Percentiles rank a stretch among this genome's conserved stretches.
phyloP scores from a whole-genome alignment of 1,140 invertebrate genomes.

The Elymnias hypermnestra region DNA sequence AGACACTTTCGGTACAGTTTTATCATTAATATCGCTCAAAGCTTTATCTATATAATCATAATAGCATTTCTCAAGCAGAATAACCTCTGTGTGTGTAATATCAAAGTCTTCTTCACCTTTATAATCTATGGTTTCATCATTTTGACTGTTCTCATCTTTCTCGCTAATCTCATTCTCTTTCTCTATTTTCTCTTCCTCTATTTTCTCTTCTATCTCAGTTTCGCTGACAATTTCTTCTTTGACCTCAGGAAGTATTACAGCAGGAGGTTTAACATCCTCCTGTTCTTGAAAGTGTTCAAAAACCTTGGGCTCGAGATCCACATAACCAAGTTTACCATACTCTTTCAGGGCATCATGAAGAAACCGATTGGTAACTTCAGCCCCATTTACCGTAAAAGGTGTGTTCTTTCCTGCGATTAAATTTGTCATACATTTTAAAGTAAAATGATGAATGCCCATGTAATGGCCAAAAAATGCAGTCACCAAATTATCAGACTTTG shows the following conservation, averaged over 20 bases:
- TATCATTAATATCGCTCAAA: slow-evolving; percentile 41
- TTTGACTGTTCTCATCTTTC: slow-evolving; percentile 26
- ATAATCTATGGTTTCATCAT: slow-evolving; percentile 39
- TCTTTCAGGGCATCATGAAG: slow-evolving; percentile 46
- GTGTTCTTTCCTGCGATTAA: slow-evolving; percentile 53
- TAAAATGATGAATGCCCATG: slow-evolving; percentile 67
- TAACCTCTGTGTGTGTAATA: slow-evolving; percentile 56
- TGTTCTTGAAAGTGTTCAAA: slow-evolving; percentile 9
- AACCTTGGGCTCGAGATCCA: slow-evolving; percentile 35
- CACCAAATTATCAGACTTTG: slow-evolving; percentile 34
- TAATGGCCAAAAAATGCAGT: slow-evolving; percentile 59
- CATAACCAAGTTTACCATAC: slow-evolving; percentile 44
- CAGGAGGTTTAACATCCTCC: slow-evolving; percentile 1
- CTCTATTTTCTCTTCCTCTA: slow-evolving; percentile 14
- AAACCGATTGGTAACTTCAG: slow-evolving; percentile 55
- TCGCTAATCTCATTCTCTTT: slow-evolving; percentile 21
- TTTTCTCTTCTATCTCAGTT: slow-evolving; percentile 16
- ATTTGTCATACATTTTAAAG: slow-evolving; percentile 55
- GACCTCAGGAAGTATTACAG: slow-evolving; percentile 34
- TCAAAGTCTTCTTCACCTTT: slow-evolving; percentile 67
- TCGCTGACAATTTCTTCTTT: slow-evolving; percentile 51
- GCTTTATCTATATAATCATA: slow-evolving; percentile 52
- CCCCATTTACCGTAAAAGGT: slow-evolving; percentile 56
- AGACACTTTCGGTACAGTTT: slow-evolving; percentile 43
- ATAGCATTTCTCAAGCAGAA: slow-evolving; percentile 54